Evolutionary conservation across 2,888 invertebrate genomes (phyloP).

Genomic region (Drosophila rellima): DNA sequence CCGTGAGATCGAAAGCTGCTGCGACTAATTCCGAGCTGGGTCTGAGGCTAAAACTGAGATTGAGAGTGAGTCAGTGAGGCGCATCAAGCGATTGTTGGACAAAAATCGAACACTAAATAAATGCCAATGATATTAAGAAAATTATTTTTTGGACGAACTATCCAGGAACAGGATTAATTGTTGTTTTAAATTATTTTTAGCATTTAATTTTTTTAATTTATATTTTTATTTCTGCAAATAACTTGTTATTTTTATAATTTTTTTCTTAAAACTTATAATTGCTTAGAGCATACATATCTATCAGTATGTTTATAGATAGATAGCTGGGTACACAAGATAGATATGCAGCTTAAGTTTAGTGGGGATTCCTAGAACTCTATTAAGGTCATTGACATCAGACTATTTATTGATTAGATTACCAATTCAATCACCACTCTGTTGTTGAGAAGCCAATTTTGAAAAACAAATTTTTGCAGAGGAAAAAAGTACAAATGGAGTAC

Average conservation of each 20-base stretch:
- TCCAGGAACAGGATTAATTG: too few relatives aligned
- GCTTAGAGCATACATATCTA: not conserved
- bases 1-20: slow-evolving; percentile 37
- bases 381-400: slow-evolving; percentile 37
- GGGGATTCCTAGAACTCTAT: slow-evolving; percentile 11
- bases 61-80: slow-evolving; percentile 9
- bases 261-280: too few relatives aligned
- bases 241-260: too few relatives aligned
- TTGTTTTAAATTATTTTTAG: too few relatives aligned
- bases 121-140: too few relatives aligned
- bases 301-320: not conserved
- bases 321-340: not conserved
- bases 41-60: not conserved
- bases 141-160: too few relatives aligned
- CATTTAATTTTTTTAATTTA: too few relatives aligned
- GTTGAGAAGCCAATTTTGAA: too few relatives aligned
- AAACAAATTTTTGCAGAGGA: too few relatives aligned
- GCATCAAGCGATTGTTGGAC: slow-evolving; percentile 17
- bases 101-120: too few relatives aligned
- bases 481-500: too few relatives aligned
- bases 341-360: not conserved
- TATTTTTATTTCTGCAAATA: too few relatives aligned
- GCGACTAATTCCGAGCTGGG: slow-evolving; percentile 28
- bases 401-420: slow-evolving; percentile 38
- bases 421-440: slow-evolving; percentile 1